Conservation (phyloP, 1,140 invertebrate genomes). For the Akabosia matsudoensis region DNA sequence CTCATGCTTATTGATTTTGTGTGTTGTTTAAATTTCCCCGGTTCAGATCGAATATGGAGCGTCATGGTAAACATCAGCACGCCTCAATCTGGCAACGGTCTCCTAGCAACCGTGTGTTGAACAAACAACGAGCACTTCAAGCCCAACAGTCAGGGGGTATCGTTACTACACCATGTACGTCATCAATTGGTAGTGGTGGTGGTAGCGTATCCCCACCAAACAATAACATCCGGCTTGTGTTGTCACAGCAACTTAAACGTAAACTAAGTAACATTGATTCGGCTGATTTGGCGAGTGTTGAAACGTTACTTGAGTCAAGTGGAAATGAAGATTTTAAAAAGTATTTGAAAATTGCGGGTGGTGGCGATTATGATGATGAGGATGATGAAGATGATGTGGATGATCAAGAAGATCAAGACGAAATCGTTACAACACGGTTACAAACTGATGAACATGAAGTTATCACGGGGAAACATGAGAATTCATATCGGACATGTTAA, state of each 20-base stretch:
- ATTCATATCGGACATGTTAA: background rate
- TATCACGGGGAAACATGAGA: too few species aligned
- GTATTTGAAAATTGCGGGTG: slow-evolving; percentile 37
- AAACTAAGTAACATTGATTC: slow-evolving; percentile 50
- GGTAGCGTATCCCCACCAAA: slow-evolving; percentile 63
- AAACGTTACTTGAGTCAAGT: slow-evolving; percentile 30
- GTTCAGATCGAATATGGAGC: slow-evolving; percentile 77
- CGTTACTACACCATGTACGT: too few species aligned
- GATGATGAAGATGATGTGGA: slow-evolving; percentile 53
- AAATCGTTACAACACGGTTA: slow-evolving; percentile 36
- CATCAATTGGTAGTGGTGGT: too few species aligned
- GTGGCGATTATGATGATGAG: slow-evolving; percentile 58
- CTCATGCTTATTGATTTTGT: slow-evolving; percentile 1
- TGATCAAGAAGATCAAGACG: slow-evolving; percentile 61
- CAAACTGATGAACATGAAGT: slow-evolving; percentile 44
- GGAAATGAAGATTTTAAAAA: slow-evolving; percentile 36
- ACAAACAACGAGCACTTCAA: slow-evolving; percentile 56
- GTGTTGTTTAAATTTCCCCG: slow-evolving; percentile 12
- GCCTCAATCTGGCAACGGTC: slow-evolving; percentile 69
- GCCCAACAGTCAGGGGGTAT: slow-evolving; percentile 7
- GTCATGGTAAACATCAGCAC: slow-evolving; percentile 90
- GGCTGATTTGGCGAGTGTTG: slow-evolving; percentile 36
- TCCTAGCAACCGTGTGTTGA: slow-evolving; percentile 50
- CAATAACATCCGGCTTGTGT: slow-evolving; percentile 69
- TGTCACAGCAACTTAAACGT: slow-evolving; percentile 71